phyloP scores from a whole-genome alignment of 2,113 vertebrate species.

The Andinoacara biseriatus region DNA sequence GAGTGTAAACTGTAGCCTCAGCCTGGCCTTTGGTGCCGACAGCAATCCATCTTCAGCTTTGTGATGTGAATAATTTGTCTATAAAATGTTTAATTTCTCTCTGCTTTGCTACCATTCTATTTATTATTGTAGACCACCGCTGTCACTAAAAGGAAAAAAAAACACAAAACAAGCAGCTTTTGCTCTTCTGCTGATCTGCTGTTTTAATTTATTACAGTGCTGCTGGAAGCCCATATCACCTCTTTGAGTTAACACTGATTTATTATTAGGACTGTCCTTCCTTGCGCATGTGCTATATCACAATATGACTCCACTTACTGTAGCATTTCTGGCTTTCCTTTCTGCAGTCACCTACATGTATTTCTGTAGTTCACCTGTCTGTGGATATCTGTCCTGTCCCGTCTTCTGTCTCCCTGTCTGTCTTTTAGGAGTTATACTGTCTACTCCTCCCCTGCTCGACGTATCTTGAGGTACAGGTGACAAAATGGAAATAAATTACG shows the following conservation, averaged over 20 bases:
- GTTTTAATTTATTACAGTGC: constrained; percentile 18
- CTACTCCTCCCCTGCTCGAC: constrained; percentile 73
- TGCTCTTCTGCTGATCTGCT: neutral
- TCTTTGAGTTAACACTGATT: constrained; percentile 1
- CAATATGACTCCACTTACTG: neutral
- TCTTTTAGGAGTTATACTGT: constrained; percentile 77
- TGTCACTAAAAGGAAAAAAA: constrained; percentile 15
- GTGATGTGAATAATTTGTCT: constrained; percentile 38
- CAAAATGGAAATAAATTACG: constrained; percentile 43
- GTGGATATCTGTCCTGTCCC: constrained; percentile 62
- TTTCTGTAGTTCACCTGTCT: constrained; percentile 61
- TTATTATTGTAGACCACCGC: neutral
- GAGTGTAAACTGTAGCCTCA: neutral
- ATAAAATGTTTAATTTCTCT: constrained; percentile 50
- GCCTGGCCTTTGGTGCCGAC: constrained; percentile 1
- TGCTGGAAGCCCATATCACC: neutral
- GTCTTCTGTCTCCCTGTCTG: constrained; percentile 56
- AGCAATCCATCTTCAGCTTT: constrained; percentile 29
- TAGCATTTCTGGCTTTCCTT: constrained; percentile 25
- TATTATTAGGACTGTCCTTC: neutral
- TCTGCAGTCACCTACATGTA: constrained; percentile 23
- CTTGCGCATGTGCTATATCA: constrained; percentile 6
- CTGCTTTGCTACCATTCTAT: constrained; percentile 26
- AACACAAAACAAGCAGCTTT: neutral
- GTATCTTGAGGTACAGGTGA: constrained; percentile 78